phyloP scores from a whole-genome alignment of 1,140 invertebrate species.

The Oncopodura yosiiana region DNA sequence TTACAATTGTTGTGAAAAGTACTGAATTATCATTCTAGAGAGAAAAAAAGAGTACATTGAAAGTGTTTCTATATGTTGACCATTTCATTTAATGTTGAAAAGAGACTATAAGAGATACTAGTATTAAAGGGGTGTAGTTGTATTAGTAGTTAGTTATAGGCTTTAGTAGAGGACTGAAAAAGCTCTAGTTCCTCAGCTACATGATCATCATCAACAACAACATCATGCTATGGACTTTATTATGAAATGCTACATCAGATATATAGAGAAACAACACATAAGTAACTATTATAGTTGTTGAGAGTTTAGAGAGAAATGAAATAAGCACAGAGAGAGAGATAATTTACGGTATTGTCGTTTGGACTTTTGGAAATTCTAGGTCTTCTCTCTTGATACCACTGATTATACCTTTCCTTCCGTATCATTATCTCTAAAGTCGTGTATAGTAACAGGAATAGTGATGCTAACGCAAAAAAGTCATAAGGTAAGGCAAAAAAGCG shows the following conservation, averaged over 20 bases:
- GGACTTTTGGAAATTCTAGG: slow-evolving; percentile 28
- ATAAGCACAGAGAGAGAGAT: slow-evolving; percentile 6
- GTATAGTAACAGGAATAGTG: too few species aligned
- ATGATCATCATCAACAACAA: too few species aligned
- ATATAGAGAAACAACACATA: background rate
- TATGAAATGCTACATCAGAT: background rate
- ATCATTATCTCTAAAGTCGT: slow-evolving; percentile 27
- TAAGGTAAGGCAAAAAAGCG: background rate
- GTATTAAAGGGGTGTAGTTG: too few species aligned
- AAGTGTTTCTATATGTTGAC: too few species aligned
- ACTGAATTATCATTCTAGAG: too few species aligned
- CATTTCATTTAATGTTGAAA: too few species aligned
- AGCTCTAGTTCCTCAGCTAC: too few species aligned
- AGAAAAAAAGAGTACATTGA: too few species aligned
- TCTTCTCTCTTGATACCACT: slow-evolving; percentile 9
- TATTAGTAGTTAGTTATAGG: too few species aligned
- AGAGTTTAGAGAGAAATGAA: background rate
- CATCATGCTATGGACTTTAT: background rate
- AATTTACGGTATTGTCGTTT: slow-evolving; percentile 29
- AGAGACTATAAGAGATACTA: too few species aligned
- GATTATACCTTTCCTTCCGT: slow-evolving; percentile 23
- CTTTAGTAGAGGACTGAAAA: too few species aligned
- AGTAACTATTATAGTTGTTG: slow-evolving; percentile 1
- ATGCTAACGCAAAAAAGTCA: slow-evolving; percentile 16
- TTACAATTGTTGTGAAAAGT: too few species aligned